phyloP scores from a whole-genome alignment of 2,797 vertebrate genomes.

The Amazonetta brasiliensis region DNA sequence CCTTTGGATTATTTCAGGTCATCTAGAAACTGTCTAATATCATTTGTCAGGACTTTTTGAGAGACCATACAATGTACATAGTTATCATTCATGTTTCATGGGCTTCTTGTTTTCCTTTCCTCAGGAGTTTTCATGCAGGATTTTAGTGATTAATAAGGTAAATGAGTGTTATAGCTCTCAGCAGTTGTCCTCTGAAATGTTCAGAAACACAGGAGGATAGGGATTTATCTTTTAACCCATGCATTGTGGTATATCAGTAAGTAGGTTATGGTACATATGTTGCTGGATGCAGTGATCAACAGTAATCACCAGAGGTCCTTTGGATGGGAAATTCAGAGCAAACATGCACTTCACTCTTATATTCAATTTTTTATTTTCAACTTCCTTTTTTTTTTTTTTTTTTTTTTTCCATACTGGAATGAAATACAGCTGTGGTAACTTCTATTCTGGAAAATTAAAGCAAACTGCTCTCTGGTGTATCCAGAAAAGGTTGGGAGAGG shows the following conservation, averaged over 20 bases:
- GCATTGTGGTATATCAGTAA: background rate
- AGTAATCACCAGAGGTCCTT: background rate
- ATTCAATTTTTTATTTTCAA: background rate
- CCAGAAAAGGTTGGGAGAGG: background rate
- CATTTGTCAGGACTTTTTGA: background rate
- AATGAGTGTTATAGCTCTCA: background rate
- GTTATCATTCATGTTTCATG: background rate
- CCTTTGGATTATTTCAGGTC: background rate
- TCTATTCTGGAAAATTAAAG: background rate
- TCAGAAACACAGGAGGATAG: background rate
- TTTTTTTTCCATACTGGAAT: background rate
- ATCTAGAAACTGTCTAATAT: background rate
- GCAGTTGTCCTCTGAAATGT: background rate
- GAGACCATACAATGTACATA: background rate
- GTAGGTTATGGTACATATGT: background rate
- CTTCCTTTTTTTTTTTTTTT: too few relatives aligned
- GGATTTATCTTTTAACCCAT: background rate
- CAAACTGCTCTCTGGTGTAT: background rate
- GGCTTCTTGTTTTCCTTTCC: background rate
- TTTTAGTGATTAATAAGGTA: background rate
- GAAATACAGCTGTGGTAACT: background rate
- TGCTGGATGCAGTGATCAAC: background rate
- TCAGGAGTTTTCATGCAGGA: background rate
- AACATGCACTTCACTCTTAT: background rate
- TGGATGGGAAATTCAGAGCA: accelerated